Percentiles rank a stretch among this genome's conserved stretches.
These are phyloP conservation scores for Andricus curvator DNA, from an alignment of 2,888 invertebrate genomes.

Conservation along the genomic window DNA sequence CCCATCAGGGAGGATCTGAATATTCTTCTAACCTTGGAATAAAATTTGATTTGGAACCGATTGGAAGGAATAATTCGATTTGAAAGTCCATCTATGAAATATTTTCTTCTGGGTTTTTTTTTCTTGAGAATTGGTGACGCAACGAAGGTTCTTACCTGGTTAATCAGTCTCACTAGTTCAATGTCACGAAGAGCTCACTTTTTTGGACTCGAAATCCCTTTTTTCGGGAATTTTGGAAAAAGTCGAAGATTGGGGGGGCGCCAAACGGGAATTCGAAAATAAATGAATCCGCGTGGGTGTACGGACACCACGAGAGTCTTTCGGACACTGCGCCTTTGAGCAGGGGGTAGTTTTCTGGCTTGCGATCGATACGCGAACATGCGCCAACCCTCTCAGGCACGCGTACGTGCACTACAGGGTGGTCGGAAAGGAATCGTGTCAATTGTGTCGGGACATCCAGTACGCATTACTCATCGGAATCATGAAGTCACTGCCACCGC, in stretches of 20 bases:
- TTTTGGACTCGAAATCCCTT: background rate
- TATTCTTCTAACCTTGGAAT: too few species aligned
- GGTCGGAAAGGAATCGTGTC: slow-evolving; percentile 43
- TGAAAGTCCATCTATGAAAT: background rate
- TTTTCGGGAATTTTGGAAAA: slow-evolving; percentile 16
- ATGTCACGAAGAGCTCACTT: slow-evolving; percentile 25
- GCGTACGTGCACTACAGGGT: slow-evolving; percentile 60
- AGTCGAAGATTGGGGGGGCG: slow-evolving; percentile 43
- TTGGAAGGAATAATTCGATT: background rate
- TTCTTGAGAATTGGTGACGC: background rate
- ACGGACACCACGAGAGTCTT: slow-evolving; percentile 56
- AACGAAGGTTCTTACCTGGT: background rate
- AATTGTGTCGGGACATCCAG: slow-evolving; percentile 28
- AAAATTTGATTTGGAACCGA: background rate
- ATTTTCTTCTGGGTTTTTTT: background rate
- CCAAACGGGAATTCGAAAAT: slow-evolving; percentile 41
- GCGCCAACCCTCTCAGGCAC: slow-evolving; percentile 61
- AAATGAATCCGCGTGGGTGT: slow-evolving; percentile 52
- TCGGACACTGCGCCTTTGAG: slow-evolving; percentile 55
- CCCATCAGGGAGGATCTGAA: too few species aligned
- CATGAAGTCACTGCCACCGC: slow-evolving; percentile 47
- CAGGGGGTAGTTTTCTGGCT: slow-evolving; percentile 58
- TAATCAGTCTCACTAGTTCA: slow-evolving; percentile 40
- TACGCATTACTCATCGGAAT: slow-evolving; percentile 36
- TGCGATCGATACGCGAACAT: slow-evolving; percentile 57